Conservation (phyloP, 1,140 invertebrate genomes). For the Eufriesea mexicana region DNA sequence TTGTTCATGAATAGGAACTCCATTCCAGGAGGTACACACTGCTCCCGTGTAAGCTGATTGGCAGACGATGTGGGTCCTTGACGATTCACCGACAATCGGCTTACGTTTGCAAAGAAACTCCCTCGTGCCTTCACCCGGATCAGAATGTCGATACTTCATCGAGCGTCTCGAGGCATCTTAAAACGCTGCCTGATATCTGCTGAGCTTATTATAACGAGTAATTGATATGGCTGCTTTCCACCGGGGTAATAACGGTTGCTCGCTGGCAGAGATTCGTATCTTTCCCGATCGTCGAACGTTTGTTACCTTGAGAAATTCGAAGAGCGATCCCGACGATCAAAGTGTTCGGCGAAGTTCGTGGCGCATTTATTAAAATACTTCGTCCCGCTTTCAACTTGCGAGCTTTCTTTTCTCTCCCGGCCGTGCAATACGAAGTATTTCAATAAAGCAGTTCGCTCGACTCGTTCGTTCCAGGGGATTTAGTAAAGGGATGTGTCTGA, state of each 20-base stretch:
- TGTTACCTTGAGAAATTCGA: no score
- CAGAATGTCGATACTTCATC: constrained; percentile 55
- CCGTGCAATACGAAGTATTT: background rate
- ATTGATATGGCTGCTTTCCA: background rate
- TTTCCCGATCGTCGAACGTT: background rate
- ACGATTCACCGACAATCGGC: constrained; percentile 64
- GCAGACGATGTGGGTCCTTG: constrained; percentile 63
- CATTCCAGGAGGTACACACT: constrained; percentile 23
- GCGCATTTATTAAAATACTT: constrained; percentile 12
- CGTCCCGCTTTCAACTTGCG: background rate
- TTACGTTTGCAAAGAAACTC: constrained; percentile 53
- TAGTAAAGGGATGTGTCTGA: background rate
- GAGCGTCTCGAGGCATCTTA: constrained; percentile 1
- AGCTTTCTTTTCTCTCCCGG: background rate
- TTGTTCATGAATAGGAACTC: constrained; percentile 18
- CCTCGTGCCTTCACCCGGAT: constrained; percentile 43
- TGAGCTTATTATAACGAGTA: background rate
- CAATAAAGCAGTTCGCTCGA: background rate
- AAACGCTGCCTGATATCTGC: background rate
- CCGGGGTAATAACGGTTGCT: background rate
- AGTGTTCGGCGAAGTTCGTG: background rate
- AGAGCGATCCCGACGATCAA: background rate
- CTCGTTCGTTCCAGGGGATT: background rate
- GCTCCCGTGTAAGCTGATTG: constrained; percentile 62
- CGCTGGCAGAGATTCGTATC: no score